Evolutionary conservation across 2,113 vertebrate species (phyloP).

Genomic region (Podarcis raffonei): DNA sequence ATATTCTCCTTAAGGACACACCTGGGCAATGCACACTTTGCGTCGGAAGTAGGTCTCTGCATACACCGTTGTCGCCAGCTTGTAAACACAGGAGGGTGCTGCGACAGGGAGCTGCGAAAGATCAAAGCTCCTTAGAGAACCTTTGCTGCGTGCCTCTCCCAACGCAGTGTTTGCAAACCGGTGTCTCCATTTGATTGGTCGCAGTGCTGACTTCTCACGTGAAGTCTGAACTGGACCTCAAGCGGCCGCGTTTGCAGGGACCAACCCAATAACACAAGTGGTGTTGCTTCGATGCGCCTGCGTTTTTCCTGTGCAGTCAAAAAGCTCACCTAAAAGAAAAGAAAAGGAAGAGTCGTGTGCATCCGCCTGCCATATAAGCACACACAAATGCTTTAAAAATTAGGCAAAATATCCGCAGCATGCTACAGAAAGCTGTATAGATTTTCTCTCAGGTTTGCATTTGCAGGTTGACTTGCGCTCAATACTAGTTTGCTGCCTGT

Average conservation of each 20-base stretch:
- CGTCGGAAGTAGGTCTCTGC: neutral
- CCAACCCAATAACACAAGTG: neutral
- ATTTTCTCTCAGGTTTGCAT: neutral
- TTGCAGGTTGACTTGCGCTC: neutral
- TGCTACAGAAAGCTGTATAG: too few species aligned
- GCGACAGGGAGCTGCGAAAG: neutral
- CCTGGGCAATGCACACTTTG: neutral
- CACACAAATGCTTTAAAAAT: too few species aligned
- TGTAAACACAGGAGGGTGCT: neutral
- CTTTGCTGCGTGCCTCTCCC: neutral
- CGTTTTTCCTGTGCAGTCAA: neutral
- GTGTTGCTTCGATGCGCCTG: neutral
- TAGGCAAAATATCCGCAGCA: neutral
- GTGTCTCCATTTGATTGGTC: neutral
- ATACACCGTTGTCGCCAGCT: neutral
- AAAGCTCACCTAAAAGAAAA: neutral
- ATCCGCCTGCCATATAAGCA: neutral
- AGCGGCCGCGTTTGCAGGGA: neutral
- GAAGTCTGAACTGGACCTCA: neutral
- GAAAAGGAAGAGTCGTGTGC: neutral
- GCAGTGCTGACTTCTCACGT: neutral
- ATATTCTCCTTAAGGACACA: neutral
- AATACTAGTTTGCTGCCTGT: neutral
- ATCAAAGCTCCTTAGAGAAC: neutral
- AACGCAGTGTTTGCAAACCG: neutral